Percentiles rank a stretch among this genome's conserved stretches.
Evolutionary conservation across 1,140 invertebrate genomes (phyloP).

Genomic region (Ptiloglossa arizonensis): DNA sequence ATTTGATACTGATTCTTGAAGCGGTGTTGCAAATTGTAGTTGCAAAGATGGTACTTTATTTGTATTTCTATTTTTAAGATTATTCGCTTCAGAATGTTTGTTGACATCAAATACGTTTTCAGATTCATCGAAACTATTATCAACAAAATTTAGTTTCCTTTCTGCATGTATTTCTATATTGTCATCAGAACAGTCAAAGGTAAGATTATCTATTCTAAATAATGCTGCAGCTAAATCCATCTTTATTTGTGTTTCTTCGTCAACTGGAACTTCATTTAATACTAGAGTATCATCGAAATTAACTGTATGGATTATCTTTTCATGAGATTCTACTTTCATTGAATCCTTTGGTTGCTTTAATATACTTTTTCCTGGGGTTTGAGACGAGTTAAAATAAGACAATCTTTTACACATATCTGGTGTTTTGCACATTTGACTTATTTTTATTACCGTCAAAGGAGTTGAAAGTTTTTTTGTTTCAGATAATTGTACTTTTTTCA

Average conservation of each 20-base stretch:
- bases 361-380: conserved; percentile 76
- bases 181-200: conserved; percentile 33
- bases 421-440: conserved; percentile 72
- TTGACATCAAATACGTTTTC: background rate
- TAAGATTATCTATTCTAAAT: conserved; percentile 59
- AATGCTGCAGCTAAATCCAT: conserved; percentile 49
- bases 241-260: conserved; percentile 53
- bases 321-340: conserved; percentile 36
- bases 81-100: background rate
- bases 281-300: conserved; percentile 62
- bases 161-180: conserved; percentile 45
- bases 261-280: conserved; percentile 52
- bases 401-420: conserved; percentile 70
- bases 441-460: conserved; percentile 71
- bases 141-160: conserved; percentile 69
- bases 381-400: conserved; percentile 73
- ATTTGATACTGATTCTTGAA: background rate
- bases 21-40: background rate
- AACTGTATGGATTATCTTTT: conserved; percentile 56
- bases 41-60: background rate
- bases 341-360: conserved; percentile 68
- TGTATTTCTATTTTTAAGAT: background rate
- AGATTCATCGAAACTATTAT: conserved; percentile 32
- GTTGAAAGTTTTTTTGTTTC: conserved; percentile 52
- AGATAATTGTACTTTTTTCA: conserved; percentile 53